Base-by-base conservation (phyloP, 2,113 vertebrate genomes). In the Upupa epops region DNA sequence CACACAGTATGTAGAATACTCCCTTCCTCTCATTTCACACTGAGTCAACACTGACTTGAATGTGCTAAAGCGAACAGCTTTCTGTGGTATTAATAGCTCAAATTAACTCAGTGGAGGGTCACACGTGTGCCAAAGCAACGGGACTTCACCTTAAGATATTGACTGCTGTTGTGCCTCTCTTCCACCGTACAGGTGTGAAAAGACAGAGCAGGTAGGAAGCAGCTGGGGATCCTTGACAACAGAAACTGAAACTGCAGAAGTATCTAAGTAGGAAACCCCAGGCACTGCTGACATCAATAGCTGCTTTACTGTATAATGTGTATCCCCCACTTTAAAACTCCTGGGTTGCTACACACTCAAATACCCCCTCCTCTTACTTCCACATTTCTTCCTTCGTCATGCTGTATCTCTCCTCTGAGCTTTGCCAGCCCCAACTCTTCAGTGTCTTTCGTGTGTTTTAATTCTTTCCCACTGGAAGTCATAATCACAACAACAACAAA, bases 21-120 rank as follows among this genome's bases (percentile, higher is more conserved):
- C 85, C 79, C 26, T 78, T 70, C 66, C 28, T 90, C 68, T 56
- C 65, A 66, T 83, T 88, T 63, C 64, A 65, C 55, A 66, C 80
- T 92, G 68, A 93, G 70, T 89, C 49, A 85, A 85, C 32, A 49
- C 46, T 24, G 37, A 83, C 42, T 63, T 1, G 0, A 63, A 88
- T 13, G 48, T 56, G 80, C 61, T 81, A 92, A 95, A 92, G 92
- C 56, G 65, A 95, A 71, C 83, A 90, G 72, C 31, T 25, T 89
- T 69, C 86, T 75, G 66, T 72, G 81, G 74, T 70, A 72, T 60
- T 68, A 86, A 29, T 51, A 78, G 75, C 11, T 28, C 40, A 34
- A 86, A 78, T 93, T 82, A 86, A 84, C 10, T 54, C 61, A 69
- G 51, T 16, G 19, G 89, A 61, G 45, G 73, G 66, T 54, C 81